Conservation (phyloP, 2,113 vertebrate genomes). For the rabbit (Oryctolagus cuniculus) region DNA sequence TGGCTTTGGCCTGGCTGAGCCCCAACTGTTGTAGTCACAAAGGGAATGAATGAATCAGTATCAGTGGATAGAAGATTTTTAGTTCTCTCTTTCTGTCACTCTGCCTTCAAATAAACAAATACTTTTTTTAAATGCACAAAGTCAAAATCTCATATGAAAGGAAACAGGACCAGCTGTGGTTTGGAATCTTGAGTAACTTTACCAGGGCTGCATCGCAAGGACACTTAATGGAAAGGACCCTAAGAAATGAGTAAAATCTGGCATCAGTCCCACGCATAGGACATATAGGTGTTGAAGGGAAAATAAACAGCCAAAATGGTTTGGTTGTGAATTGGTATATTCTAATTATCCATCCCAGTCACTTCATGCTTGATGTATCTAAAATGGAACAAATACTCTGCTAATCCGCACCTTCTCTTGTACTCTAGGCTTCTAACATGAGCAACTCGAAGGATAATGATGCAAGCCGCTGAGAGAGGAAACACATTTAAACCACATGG, state of each 20-base stretch:
- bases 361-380: neutral
- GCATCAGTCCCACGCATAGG: conserved; percentile 19
- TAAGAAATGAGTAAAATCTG: neutral
- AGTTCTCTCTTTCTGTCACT: too few species aligned
- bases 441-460: conserved; percentile 19
- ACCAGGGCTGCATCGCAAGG: neutral
- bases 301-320: conserved; percentile 19
- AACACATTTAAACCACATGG: neutral
- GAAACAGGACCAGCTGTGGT: neutral
- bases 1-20: too few species aligned
- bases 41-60: too few species aligned
- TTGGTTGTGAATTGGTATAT: neutral
- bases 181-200: conserved; percentile 39
- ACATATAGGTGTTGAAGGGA: neutral
- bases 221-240: neutral
- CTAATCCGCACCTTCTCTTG: neutral
- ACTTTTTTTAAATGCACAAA: neutral
- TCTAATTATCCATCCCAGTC: neutral
- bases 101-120: neutral
- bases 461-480: neutral
- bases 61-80: too few species aligned
- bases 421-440: neutral
- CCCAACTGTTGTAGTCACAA: too few species aligned
- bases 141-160: neutral
- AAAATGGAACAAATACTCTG: conserved; percentile 31